A percentile compares a stretch with the other conserved stretches of the same genome.
Evolutionary conservation across 2,797 vertebrate genomes (phyloP).

Genomic region (Astyanax mexicanus): DNA sequence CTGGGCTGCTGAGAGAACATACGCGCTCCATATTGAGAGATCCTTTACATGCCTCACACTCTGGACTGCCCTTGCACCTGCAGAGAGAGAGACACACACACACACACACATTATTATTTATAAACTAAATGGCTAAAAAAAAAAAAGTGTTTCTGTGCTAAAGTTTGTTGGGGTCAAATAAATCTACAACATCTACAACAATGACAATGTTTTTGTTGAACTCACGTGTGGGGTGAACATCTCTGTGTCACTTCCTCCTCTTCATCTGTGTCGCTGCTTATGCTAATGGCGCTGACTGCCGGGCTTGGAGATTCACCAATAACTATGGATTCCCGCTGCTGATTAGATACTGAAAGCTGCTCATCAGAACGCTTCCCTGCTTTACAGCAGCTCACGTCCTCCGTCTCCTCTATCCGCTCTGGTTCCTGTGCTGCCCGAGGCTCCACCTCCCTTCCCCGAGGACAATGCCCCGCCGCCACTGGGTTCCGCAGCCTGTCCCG

Average conservation of each 20-base stretch:
- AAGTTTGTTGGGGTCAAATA: background rate
- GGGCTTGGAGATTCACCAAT: conserved; percentile 91
- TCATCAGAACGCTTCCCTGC: conserved; percentile 69
- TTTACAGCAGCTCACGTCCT: conserved; percentile 77
- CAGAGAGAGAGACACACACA: no score
- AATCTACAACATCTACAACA: no score
- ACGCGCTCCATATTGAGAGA: conserved; percentile 93
- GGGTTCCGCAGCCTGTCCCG: conserved; percentile 76
- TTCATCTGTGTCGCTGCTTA: conserved; percentile 92
- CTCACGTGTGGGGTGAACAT: conserved; percentile 85
- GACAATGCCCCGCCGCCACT: conserved; percentile 70
- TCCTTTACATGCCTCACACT: conserved; percentile 93
- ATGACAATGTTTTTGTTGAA: conserved; percentile 22
- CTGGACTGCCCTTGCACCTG: conserved; percentile 91
- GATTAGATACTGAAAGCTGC: conserved; percentile 70
- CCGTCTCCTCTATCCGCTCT: conserved; percentile 68
- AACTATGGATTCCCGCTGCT: conserved; percentile 85
- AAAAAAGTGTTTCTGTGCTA: background rate
- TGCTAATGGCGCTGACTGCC: conserved; percentile 90
- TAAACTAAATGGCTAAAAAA: background rate
- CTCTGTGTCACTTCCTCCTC: conserved; percentile 75
- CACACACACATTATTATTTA: background rate
- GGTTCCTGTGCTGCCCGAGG: conserved; percentile 63
- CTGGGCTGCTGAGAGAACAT: conserved; percentile 96
- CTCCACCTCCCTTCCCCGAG: conserved; percentile 72